These are phyloP conservation scores for Gymnarchus niloticus DNA, from an alignment of 2,113 vertebrate species.

Conservation along the genomic window DNA sequence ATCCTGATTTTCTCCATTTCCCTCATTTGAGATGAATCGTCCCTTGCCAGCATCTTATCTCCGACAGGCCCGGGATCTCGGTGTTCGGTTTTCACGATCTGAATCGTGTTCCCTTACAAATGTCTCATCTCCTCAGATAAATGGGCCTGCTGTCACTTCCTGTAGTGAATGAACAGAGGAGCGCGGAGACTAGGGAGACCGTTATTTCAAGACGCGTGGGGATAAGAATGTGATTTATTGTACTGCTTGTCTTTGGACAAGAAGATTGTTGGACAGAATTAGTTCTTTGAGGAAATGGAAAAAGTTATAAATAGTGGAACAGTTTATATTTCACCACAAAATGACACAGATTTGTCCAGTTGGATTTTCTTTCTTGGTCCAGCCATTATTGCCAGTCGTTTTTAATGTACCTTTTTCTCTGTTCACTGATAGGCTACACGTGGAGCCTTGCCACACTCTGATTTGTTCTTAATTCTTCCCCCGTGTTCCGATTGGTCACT, in stretches of 20 bases:
- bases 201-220: neutral
- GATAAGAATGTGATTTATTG: neutral
- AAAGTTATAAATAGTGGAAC: constrained; percentile 6
- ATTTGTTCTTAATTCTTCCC: neutral
- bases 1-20: neutral
- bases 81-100: neutral
- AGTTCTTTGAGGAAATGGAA: neutral
- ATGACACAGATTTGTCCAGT: neutral
- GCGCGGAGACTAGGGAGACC: neutral
- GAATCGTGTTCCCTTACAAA: neutral
- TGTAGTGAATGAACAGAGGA: neutral
- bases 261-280: neutral
- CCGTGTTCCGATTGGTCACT: neutral
- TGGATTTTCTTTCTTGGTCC: neutral
- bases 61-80: neutral
- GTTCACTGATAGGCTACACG: neutral
- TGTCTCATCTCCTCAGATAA: neutral
- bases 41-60: neutral
- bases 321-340: neutral
- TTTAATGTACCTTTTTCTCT: neutral
- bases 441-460: neutral
- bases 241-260: neutral
- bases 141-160: neutral
- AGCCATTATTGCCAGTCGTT: neutral
- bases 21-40: neutral